Conservation (phyloP, 1,140 invertebrate species). For the Nylanderia fulva region DNA sequence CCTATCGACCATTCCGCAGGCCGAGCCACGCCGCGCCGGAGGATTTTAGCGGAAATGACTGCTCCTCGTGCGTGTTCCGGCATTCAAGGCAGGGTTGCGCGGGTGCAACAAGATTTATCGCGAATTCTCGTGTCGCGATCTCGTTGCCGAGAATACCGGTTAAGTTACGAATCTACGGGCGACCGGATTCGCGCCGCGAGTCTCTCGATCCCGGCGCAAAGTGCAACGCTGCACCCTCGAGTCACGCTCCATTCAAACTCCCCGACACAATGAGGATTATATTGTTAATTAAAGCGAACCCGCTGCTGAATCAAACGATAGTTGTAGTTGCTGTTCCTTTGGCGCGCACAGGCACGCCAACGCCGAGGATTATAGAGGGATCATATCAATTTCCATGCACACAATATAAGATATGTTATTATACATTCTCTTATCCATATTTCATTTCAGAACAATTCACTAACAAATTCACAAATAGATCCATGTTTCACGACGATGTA, state of each 20-base stretch:
- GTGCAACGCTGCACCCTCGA: conserved; percentile 42
- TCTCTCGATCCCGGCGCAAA: conserved; percentile 31
- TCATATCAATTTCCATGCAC: not conserved
- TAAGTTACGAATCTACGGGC: conserved; percentile 40
- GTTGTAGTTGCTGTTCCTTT: conserved; percentile 51
- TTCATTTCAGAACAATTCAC: too few relatives aligned
- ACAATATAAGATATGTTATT: not conserved
- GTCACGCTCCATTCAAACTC: conserved; percentile 48
- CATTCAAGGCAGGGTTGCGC: conserved; percentile 53
- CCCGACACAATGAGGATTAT: conserved; percentile 45
- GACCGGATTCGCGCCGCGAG: conserved; percentile 36
- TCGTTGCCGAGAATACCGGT: conserved; percentile 53
- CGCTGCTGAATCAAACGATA: conserved; percentile 33
- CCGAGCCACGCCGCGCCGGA: conserved; percentile 40
- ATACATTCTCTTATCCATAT: not conserved
- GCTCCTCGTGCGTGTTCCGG: conserved; percentile 71
- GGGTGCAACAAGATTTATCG: conserved; percentile 70
- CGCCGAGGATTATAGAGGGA: not conserved
- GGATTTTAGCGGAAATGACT: conserved; percentile 72
- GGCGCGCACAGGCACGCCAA: not conserved
- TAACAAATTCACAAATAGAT: not conserved
- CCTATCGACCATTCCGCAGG: conserved; percentile 27
- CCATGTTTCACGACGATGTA: not conserved
- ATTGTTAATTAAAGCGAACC: conserved; percentile 57
- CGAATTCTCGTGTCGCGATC: conserved; percentile 72